These are phyloP conservation scores for Umimayanthus chanpuru DNA, from an alignment of 92 coral and sea anemone genomes.

Conservation along the genomic window DNA sequence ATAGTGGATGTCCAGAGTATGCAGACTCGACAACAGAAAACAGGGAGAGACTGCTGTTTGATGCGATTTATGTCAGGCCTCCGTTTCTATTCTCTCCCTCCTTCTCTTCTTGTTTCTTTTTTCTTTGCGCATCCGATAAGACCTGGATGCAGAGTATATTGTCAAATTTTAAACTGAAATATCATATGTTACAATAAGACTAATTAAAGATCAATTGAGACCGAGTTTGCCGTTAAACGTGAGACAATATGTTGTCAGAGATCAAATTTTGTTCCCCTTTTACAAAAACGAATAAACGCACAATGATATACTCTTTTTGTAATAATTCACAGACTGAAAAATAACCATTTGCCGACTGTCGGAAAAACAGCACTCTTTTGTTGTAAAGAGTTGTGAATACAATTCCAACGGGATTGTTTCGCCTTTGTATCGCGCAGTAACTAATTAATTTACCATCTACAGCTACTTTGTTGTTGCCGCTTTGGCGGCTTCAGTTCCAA, in stretches of 20 bases:
- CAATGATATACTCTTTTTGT: neutral
- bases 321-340: neutral
- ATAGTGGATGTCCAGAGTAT: no score
- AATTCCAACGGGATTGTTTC: neutral
- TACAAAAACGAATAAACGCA: neutral
- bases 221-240: neutral
- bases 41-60: no score
- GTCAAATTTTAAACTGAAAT: neutral
- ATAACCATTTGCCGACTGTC: neutral
- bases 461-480: slow-evolving; percentile 10
- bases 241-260: neutral
- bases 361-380: neutral
- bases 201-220: no score
- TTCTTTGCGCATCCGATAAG: no score
- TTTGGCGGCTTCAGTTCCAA: neutral
- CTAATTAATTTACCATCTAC: neutral
- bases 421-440: neutral
- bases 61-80: no score
- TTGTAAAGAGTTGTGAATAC: neutral
- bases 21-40: no score
- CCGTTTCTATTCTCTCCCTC: no score
- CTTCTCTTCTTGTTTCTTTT: no score
- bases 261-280: neutral
- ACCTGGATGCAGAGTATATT: neutral
- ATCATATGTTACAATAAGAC: no score